Base-by-base conservation (phyloP, 2,888 invertebrate genomes). In the Priocnemis perturbator region DNA sequence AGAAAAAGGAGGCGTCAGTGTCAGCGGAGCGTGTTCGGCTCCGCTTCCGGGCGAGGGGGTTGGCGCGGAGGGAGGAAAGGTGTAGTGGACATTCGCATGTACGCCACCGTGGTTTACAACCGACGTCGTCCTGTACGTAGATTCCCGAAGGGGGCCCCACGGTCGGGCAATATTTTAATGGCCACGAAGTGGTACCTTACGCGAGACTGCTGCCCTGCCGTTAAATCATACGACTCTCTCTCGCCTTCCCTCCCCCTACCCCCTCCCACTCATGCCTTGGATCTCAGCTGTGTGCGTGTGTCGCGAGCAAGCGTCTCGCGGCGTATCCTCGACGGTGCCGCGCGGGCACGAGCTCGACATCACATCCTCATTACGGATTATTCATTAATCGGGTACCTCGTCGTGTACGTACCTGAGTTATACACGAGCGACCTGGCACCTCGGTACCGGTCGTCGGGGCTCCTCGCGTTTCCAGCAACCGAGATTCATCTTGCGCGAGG, bases 341-440 rank as follows among this genome's bases (percentile, higher is more conserved):
- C 17, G 23, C 55, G 26, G 78, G 77, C 56, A 19, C 37, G n/a
- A 17, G 26, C 23, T n/a, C 19, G 7, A n/a, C 57, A 37, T 81
- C 83, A 81, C 81, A 81, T 87, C 82, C 85, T 86, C 83, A 86
- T 87, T 86, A 85, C 82, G 81, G 83, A 83, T 85, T 85, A 85
- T 87, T 87, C 86, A 87, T 87, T 86, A 86, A 87, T 86, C 82
- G 83, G 44, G 71, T 58, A 52, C 60, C 71, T 20, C 53, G 60
- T 47, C 47, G 15, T 47, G 47, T 47, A 47, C 47, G 47, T n/a
- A 19, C 7, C 50, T 50, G 50, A 50, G 17, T 50, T 50, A 50
- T 50, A 50, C 50, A 50, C 15, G 50, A 17, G n/a, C 50, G 17
- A 50, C 50, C 50, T 19, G 50, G 14, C 50, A 50, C 50, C 50